A percentile compares a stretch with the other conserved stretches of the same genome.
Evolutionary conservation across 2,797 vertebrate species (phyloP).

Genomic region (Pipistrellus pygmaeus): DNA sequence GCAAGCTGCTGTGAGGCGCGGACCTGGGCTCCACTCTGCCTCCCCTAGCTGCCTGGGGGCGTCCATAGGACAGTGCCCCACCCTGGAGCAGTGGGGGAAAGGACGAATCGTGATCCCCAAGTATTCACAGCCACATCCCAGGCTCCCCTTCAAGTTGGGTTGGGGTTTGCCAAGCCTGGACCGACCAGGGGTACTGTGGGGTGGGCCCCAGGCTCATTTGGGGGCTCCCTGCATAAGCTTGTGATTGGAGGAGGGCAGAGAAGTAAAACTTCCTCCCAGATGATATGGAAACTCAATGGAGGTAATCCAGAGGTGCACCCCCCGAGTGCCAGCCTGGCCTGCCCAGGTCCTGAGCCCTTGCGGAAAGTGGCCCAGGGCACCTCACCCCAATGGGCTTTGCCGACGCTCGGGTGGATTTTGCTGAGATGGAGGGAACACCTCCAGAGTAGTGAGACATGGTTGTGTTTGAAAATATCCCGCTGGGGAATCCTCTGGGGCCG

Average conservation of each 20-base stretch:
- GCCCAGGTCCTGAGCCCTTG: neutral
- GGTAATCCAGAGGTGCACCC: neutral
- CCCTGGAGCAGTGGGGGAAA: neutral
- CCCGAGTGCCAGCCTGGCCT: neutral
- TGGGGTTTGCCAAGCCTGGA: neutral
- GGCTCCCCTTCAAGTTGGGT: neutral
- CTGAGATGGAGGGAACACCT: neutral
- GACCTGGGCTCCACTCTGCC: neutral
- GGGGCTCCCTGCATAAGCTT: neutral
- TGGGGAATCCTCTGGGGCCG: neutral
- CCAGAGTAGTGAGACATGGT: neutral
- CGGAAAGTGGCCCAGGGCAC: neutral
- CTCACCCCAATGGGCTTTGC: neutral
- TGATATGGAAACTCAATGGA: neutral
- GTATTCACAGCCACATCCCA: neutral
- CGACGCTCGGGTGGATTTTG: neutral
- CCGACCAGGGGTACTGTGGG: neutral
- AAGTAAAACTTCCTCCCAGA: neutral
- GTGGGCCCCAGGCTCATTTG: neutral
- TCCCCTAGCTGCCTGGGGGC: neutral
- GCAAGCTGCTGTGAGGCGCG: accelerated
- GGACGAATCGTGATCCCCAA: neutral
- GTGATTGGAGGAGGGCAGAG: neutral
- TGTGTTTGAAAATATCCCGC: constrained; percentile 6
- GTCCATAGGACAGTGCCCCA: neutral